Conservation (phyloP, 2,888 invertebrate species). For the Phlogophora meticulosa region DNA sequence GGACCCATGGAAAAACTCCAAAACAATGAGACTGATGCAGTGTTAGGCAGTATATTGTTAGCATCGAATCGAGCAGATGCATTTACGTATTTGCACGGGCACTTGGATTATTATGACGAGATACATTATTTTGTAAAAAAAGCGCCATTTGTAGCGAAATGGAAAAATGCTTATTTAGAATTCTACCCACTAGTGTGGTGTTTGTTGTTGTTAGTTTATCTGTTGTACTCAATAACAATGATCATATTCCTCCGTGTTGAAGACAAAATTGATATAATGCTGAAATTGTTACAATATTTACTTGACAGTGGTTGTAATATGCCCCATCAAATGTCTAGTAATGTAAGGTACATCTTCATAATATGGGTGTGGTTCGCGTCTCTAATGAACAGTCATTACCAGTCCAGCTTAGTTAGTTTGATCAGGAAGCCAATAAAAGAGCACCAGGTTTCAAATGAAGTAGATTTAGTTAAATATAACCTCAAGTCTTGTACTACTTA, state of each 20-base stretch:
- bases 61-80: constrained; percentile 20
- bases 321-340: constrained; percentile 7
- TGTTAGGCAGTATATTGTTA: constrained; percentile 40
- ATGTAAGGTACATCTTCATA: constrained; percentile 60
- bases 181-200: constrained; percentile 41
- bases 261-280: constrained; percentile 44
- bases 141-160: constrained; percentile 38
- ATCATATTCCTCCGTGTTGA: constrained; percentile 34
- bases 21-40: constrained; percentile 44
- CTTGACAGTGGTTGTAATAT: constrained; percentile 39
- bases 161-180: constrained; percentile 62
- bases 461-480: constrained; percentile 35
- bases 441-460: constrained; percentile 58
- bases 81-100: constrained; percentile 45
- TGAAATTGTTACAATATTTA: constrained; percentile 45
- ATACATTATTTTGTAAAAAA: constrained; percentile 37
- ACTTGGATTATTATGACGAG: constrained; percentile 46
- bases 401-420: constrained; percentile 67
- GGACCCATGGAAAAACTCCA: constrained; percentile 36
- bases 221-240: constrained; percentile 38
- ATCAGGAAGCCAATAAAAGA: constrained; percentile 60
- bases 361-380: constrained; percentile 77
- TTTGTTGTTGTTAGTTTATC: constrained; percentile 14
- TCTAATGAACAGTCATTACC: constrained; percentile 66
- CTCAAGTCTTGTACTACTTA: constrained; percentile 37